Evolutionary conservation across 2,113 vertebrate species (phyloP).

Genomic region (Colistium nudipinnis): DNA sequence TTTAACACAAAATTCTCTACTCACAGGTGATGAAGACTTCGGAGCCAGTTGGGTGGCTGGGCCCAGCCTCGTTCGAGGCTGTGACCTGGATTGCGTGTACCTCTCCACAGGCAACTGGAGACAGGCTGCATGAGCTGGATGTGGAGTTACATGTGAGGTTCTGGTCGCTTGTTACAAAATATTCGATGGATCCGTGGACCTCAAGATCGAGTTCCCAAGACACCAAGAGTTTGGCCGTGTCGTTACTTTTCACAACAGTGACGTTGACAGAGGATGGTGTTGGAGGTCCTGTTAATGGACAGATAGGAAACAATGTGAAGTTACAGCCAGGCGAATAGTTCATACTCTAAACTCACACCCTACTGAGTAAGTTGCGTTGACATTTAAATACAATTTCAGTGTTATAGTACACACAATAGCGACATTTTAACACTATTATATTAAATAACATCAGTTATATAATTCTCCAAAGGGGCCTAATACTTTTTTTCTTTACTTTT

Average conservation of each 20-base stretch:
- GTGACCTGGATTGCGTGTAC: slow-evolving; percentile 81
- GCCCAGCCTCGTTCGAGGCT: slow-evolving; percentile 85
- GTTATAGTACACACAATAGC: too few species aligned
- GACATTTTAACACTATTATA: too few species aligned
- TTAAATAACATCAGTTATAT: too few species aligned
- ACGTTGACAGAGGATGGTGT: slow-evolving; percentile 59
- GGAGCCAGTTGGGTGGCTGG: slow-evolving; percentile 77
- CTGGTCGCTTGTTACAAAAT: slow-evolving; percentile 73
- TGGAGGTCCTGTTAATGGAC: slow-evolving; percentile 66
- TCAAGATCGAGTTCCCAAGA: slow-evolving; percentile 73
- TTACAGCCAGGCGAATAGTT: too few species aligned
- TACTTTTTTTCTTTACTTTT: too few species aligned
- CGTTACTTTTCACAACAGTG: slow-evolving; percentile 24
- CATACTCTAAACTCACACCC: too few species aligned
- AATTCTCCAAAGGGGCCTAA: too few species aligned
- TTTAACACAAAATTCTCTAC: slow-evolving; percentile 18
- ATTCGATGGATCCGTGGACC: slow-evolving; percentile 76
- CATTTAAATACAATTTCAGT: too few species aligned
- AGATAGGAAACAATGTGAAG: background rate
- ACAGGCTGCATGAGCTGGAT: slow-evolving; percentile 79
- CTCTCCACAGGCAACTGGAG: slow-evolving; percentile 82
- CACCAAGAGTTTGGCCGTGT: slow-evolving; percentile 72
- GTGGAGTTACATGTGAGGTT: slow-evolving; percentile 79
- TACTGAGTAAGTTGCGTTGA: too few species aligned
- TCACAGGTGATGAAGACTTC: slow-evolving; percentile 84